Evolutionary conservation across 2,797 vertebrate species (phyloP).

Genomic region (Silurus lanzhouensis): DNA sequence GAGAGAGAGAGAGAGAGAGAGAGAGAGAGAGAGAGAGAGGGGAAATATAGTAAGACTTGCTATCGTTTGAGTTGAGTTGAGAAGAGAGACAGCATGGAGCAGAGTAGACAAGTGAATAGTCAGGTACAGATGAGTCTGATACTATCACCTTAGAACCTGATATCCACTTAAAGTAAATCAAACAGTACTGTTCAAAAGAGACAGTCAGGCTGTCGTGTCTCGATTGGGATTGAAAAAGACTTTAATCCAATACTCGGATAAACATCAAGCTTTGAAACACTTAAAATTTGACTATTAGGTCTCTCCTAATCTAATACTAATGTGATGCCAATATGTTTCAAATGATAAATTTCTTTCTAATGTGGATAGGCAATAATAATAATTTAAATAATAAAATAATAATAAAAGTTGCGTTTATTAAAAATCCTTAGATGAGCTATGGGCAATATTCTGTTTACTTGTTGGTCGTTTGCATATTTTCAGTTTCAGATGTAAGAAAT

Average conservation of each 20-base stretch:
- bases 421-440: background rate
- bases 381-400: background rate
- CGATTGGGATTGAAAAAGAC: background rate
- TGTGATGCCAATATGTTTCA: background rate
- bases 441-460: background rate
- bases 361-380: background rate
- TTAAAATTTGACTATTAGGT: background rate
- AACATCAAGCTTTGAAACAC: background rate
- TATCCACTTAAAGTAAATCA: conserved; percentile 49
- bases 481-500: conserved; percentile 43
- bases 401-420: background rate
- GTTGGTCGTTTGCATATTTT: conserved; percentile 36
- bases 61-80: conserved; percentile 21
- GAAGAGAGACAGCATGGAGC: conserved; percentile 42
- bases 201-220: conserved; percentile 29
- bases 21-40: conserved; percentile 21
- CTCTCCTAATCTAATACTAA: background rate
- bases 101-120: conserved; percentile 36
- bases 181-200: conserved; percentile 36
- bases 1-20: no score
- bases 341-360: background rate
- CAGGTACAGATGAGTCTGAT: conserved; percentile 44
- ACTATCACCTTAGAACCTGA: conserved; percentile 41
- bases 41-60: background rate
- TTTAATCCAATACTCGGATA: background rate